Evolutionary conservation across 2,113 vertebrate species (phyloP), one percentile per base, ranked within the genome.

Genomic region (Myocastor coypus): DNA sequence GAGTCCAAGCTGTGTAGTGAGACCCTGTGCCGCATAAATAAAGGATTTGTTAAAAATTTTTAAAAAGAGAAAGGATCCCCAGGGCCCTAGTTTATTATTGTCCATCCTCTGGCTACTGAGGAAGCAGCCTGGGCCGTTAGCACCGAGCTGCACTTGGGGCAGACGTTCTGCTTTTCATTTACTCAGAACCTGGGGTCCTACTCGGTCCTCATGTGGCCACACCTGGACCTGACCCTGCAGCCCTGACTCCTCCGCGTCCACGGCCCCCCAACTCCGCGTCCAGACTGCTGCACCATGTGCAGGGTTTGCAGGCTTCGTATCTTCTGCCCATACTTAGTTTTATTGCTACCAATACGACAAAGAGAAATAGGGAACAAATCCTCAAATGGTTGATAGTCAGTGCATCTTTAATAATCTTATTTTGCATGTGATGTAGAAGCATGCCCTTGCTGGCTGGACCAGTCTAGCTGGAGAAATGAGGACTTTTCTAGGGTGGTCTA

Each of bases 391-490:
- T 87, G 90, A 78, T 68, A 40, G 26, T 95, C 82, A 92, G 6
- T 52, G 26, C 13, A n/a, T 85, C 37, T 83, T 61, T 80, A 57
- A 81, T 7, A 24, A 71, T 64, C 75, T 93, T 3, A 55, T 90
- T 92, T 94, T 59, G 68, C 87, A 88, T 93, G 46, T 86, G 52
- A 96, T 88, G 83, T 86, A 22, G 24, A 94, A 94, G 63, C 37
- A 55, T 52, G 42, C 78, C 14, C 11, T 77, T 24, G 34, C 28
- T 89, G 61, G n/a, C n/a, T 46, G 92, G 93, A 81, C 26, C 24
- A 83, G 61, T 86, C 37, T 52, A 69, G 34, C 55, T 75, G 78
- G 28, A 40, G 61, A 92, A 93, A 69, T 1, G 68, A 91, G 32
- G 77, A 2, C 12, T 1, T 32, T 69, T 83, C 68, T 30, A 66